Conservation (phyloP, 2,113 vertebrate genomes). For the Catagonus wagneri region DNA sequence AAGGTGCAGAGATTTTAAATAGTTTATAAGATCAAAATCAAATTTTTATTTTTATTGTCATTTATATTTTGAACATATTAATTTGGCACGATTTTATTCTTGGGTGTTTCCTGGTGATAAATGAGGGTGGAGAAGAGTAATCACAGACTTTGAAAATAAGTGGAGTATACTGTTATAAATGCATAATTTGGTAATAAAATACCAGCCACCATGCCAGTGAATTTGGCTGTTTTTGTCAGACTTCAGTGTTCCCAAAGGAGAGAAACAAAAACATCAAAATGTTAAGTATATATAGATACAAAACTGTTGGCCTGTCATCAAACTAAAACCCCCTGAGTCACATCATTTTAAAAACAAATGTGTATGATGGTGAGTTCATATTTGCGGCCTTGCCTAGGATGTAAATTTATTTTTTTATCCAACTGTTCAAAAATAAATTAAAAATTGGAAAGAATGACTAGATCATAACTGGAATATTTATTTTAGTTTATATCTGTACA, state of each 20-base stretch:
- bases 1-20: not conserved
- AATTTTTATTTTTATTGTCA: not conserved
- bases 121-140: rapidly evolving
- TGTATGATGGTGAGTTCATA: not conserved
- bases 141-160: not conserved
- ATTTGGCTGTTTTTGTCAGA: not conserved
- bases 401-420: not conserved
- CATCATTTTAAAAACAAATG: not conserved
- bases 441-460: not conserved
- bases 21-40: not conserved
- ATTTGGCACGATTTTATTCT: not conserved
- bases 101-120: not conserved
- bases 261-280: not conserved
- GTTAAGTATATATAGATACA: not conserved
- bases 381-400: not conserved
- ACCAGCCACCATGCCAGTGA: not conserved
- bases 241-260: not conserved
- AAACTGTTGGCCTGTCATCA: not conserved
- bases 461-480: not conserved
- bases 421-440: not conserved
- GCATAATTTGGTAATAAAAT: not conserved
- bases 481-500: not conserved
- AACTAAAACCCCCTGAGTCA: not conserved
- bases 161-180: not conserved
- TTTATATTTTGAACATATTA: not conserved